A percentile compares a stretch with the other conserved stretches of the same genome.
phyloP scores from a whole-genome alignment of 1,140 invertebrate genomes.

The Mercenaria mercenaria region DNA sequence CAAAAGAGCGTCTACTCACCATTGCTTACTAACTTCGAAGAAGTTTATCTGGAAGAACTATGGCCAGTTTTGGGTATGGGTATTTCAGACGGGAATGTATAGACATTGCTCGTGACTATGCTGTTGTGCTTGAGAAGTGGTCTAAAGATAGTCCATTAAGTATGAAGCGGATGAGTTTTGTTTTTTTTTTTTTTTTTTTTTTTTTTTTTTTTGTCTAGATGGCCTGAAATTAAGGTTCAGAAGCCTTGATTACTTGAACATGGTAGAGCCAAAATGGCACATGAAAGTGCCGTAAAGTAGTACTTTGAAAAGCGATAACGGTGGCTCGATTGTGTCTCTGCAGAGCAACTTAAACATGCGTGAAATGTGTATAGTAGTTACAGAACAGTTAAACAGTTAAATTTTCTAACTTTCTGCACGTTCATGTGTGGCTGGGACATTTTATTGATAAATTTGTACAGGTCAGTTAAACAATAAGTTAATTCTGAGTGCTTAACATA shows the following conservation, averaged over 20 bases:
- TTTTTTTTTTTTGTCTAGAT: constrained; percentile 42
- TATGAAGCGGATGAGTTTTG: constrained; percentile 41
- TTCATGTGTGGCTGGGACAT: neutral
- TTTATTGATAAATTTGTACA: neutral
- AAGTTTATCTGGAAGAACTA: neutral
- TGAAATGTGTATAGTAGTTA: neutral
- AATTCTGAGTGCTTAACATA: neutral
- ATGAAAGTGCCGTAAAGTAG: neutral
- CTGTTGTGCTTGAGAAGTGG: neutral
- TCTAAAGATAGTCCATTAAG: constrained; percentile 14
- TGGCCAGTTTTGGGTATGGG: neutral
- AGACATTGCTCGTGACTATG: constrained; percentile 31
- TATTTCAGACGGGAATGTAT: neutral
- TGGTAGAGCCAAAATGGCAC: constrained; percentile 28
- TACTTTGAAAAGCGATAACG: constrained; percentile 22
- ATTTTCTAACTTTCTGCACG: neutral
- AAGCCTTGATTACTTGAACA: constrained; percentile 19
- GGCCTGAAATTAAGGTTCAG: constrained; percentile 26
- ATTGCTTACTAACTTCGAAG: neutral
- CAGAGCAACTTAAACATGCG: neutral
- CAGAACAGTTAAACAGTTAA: neutral
- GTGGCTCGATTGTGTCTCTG: neutral
- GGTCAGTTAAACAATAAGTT: neutral
- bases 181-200: too few species aligned
- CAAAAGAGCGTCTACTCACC: neutral